These are phyloP conservation scores for Leptonema lineaticorne DNA, from an alignment of 1,140 invertebrate species.

Conservation along the genomic window DNA sequence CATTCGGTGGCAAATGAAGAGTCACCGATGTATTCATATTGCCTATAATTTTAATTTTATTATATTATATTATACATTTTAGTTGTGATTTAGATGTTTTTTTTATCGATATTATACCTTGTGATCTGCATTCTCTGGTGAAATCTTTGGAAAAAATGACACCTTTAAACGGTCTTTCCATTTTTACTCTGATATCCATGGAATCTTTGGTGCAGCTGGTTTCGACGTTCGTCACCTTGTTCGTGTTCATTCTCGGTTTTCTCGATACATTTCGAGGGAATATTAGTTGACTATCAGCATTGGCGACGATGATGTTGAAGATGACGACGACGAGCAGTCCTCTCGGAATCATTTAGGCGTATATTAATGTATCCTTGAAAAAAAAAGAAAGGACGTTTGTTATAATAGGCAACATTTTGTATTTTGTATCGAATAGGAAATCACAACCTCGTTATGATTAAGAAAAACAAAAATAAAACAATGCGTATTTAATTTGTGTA, in stretches of 20 bases:
- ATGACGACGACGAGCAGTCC: constrained; percentile 17
- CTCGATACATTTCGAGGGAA: constrained; percentile 37
- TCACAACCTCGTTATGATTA: constrained; percentile 25
- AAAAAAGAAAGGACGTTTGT: not conserved
- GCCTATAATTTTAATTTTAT: constrained; percentile 44
- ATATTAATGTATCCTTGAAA: constrained; percentile 12
- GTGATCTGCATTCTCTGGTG: constrained; percentile 63
- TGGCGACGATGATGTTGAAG: constrained; percentile 12
- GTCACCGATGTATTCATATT: constrained; percentile 52
- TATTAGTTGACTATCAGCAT: constrained; percentile 32
- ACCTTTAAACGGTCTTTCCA: constrained; percentile 67
- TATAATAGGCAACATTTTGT: constrained; percentile 10
- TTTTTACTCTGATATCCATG: constrained; percentile 56
- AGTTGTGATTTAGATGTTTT: not conserved
- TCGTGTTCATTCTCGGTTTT: constrained; percentile 42
- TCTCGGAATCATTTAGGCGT: constrained; percentile 34
- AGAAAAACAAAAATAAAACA: too few species aligned
- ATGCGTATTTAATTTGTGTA: constrained; percentile 20
- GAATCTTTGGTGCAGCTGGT: constrained; percentile 59
- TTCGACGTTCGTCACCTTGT: constrained; percentile 51
- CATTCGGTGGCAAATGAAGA: constrained; percentile 61
- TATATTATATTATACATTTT: not conserved
- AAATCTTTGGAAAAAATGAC: constrained; percentile 70
- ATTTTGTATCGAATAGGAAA: constrained; percentile 29
- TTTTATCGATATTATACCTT: constrained; percentile 48